These are phyloP conservation scores for Tribolium freemani DNA, from an alignment of 2,888 invertebrate genomes.

Conservation along the genomic window DNA sequence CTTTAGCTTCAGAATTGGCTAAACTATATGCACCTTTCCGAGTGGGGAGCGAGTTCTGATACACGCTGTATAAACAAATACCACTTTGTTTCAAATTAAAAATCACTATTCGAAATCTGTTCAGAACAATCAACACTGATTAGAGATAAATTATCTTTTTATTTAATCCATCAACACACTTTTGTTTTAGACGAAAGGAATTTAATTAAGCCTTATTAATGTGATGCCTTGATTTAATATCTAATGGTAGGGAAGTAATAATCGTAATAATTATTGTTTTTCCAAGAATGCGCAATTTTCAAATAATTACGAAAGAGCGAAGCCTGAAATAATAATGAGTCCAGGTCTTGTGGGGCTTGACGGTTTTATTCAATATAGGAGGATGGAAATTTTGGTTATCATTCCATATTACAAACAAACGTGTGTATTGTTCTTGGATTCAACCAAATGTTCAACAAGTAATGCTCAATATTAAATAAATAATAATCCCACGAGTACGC, in stretches of 20 bases:
- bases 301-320: neutral
- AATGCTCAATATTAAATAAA: too few relatives aligned
- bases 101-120: neutral
- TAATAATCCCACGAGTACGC: too few relatives aligned
- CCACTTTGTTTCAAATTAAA: too few relatives aligned
- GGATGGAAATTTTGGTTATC: neutral
- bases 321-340: slow-evolving; percentile 4
- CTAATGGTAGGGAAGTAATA: neutral
- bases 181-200: neutral
- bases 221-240: neutral
- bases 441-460: too few relatives aligned
- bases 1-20: too few relatives aligned
- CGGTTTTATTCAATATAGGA: neutral
- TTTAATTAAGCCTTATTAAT: neutral
- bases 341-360: neutral
- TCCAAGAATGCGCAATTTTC: neutral
- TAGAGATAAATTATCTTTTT: too few relatives aligned
- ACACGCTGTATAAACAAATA: too few relatives aligned
- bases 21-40: too few relatives aligned
- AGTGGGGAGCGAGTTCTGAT: too few relatives aligned
- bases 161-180: neutral
- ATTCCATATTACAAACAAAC: too few relatives aligned
- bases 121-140: neutral
- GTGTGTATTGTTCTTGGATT: too few relatives aligned
- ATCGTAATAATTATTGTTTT: slow-evolving; percentile 6